Evolutionary conservation across 2,888 invertebrate genomes (phyloP), one percentile per base, ranked within the genome.

Genomic region (Chydorus sphaericus): DNA sequence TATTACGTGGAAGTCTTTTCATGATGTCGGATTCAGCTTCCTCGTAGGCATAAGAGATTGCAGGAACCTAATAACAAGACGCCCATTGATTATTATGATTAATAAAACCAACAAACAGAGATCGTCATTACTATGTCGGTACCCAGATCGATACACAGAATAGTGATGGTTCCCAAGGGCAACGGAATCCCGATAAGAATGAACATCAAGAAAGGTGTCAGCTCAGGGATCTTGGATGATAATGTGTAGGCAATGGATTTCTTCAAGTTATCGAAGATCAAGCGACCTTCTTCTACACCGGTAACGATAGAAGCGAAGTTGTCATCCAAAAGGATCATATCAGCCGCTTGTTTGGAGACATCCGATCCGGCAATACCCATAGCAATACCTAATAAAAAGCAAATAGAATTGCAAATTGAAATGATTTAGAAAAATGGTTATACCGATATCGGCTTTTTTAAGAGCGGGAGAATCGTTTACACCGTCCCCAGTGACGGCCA

Each of bases 241-340:
- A 96, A 75, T 60, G 93, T 93, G 75, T 96, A 96, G 55, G 93
- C 93, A 74, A 96, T 94, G 65, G 93, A 94, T 73, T 96, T 96
- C 77, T 96, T 96, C 74, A 96, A 75, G 73, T 96, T 96, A 76
- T 96, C 94, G 76, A 94, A 96, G 75, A 96, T 94, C 64, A 96
- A 74, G 53, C 92, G 84, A 61, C 92, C 91, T 70, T 92, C 92
- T 69, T 91, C 91, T 30, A 91, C 89, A 58, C 90, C 91, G 60
- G 90, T 90, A 30, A 97, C 96, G 73, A 97, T 97, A 49, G 96
- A 96, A 33, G 96, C 94, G 72, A 97, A 97, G 77, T 97, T 97
- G 73, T 97, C 97, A 69, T 97, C 97, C 61, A 97, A 78, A 65
- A 97, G 77, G 69, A 97, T 96, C 97, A 97, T 97, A 80, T 97